Evolutionary conservation across 37 sponge, comb jelly and placozoan genomes (phyloP).

Genomic region (Aplysina aerophoba): DNA sequence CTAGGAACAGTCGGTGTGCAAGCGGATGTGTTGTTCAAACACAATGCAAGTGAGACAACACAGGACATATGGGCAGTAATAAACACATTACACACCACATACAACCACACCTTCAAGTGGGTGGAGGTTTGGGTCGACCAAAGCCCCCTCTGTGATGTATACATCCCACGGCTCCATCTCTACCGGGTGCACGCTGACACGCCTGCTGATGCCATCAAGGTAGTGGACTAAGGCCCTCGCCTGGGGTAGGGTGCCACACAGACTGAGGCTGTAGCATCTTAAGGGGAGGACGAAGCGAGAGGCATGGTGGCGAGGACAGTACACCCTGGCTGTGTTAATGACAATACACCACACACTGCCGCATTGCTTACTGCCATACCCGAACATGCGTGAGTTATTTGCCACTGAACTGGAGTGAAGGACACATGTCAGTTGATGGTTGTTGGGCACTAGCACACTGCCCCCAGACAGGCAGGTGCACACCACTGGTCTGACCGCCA

Average conservation of each 20-base stretch:
- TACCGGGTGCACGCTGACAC: conserved; percentile 47
- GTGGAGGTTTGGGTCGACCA: conserved; percentile 51
- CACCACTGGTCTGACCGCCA: too few species aligned
- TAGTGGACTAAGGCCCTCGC: conserved; percentile 79
- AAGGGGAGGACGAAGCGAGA: too few species aligned
- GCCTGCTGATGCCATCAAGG: conserved; percentile 68
- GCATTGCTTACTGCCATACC: background rate
- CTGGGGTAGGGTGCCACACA: conserved; percentile 19
- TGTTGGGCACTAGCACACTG: too few species aligned
- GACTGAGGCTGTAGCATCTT: conserved; percentile 10
- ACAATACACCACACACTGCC: conserved; percentile 10
- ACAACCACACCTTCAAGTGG: conserved; percentile 69
- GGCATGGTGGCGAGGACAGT: background rate
- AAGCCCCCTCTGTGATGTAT: conserved; percentile 34
- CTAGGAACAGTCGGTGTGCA: conserved; percentile 13
- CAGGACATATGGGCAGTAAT: conserved; percentile 37
- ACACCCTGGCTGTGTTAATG: background rate
- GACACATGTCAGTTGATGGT: too few species aligned
- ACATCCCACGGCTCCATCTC: conserved; percentile 77
- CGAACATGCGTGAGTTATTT: background rate
- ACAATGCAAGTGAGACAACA: conserved; percentile 53
- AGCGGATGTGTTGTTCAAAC: background rate
- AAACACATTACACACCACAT: conserved; percentile 60
- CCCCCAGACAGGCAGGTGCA: too few species aligned
- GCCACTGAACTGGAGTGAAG: background rate